Evolutionary conservation across 2,797 vertebrate genomes (phyloP).

Genomic region (Lepilemur ruficaudatus): DNA sequence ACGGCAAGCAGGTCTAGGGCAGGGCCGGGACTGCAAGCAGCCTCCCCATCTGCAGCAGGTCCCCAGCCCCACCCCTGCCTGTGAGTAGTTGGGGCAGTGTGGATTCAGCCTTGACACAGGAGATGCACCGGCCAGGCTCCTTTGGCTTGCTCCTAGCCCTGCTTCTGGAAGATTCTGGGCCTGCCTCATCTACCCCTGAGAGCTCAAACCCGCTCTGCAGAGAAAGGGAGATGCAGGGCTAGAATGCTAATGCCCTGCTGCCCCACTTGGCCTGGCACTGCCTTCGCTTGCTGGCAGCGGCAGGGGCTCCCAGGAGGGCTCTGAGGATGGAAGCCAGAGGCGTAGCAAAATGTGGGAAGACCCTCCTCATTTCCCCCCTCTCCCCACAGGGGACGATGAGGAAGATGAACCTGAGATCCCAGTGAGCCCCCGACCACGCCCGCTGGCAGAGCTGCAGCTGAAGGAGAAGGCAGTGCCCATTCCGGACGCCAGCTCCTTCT

Average conservation of each 20-base stretch:
- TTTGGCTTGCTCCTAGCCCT: neutral
- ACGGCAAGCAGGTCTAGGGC: neutral
- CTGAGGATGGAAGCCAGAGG: neutral
- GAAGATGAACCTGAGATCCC: slow-evolving; percentile 98
- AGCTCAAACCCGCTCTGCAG: neutral
- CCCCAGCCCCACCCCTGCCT: fast-evolving
- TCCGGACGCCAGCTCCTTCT: slow-evolving; percentile 97
- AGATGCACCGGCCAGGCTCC: neutral
- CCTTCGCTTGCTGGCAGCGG: neutral
- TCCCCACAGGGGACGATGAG: slow-evolving; percentile 93
- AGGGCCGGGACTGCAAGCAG: neutral
- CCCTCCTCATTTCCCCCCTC: neutral
- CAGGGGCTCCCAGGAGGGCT: neutral
- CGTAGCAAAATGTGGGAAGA: neutral
- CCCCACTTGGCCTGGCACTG: fast-evolving
- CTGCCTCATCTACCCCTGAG: neutral
- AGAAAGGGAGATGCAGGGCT: neutral
- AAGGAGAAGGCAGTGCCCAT: slow-evolving; percentile 98
- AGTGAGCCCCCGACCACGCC: slow-evolving; percentile 94
- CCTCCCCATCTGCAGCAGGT: neutral
- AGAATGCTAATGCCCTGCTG: fast-evolving
- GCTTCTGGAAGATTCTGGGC: neutral
- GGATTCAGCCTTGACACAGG: neutral
- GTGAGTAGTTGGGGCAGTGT: neutral
- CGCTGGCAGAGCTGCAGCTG: slow-evolving; percentile 96